A percentile compares a stretch with the other conserved stretches of the same genome.
These are phyloP conservation scores for Melanotaenia trifasciata DNA, from an alignment of 2,797 vertebrate genomes.

Conservation along the genomic window DNA sequence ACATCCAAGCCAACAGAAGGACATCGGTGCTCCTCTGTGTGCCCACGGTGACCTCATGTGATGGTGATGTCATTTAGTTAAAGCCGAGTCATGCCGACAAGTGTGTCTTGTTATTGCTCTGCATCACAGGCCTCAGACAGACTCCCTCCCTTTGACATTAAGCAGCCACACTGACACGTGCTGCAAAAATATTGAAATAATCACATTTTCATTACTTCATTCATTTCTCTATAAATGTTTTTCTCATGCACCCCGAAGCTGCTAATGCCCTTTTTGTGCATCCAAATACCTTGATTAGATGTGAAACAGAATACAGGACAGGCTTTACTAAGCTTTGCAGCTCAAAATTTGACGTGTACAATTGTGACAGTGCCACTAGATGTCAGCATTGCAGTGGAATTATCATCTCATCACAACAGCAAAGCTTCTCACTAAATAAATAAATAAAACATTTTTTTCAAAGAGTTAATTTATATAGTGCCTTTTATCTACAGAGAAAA, in stretches of 20 bases:
- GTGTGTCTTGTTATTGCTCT: slow-evolving; percentile 65
- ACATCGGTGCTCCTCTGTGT: slow-evolving; percentile 64
- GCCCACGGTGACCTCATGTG: slow-evolving; percentile 73
- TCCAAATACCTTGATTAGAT: slow-evolving; percentile 11
- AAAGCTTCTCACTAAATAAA: not conserved
- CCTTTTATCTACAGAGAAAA: not conserved
- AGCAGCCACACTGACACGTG: slow-evolving; percentile 60
- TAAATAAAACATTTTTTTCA: not conserved
- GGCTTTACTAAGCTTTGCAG: not conserved
- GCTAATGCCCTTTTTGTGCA: slow-evolving; percentile 30
- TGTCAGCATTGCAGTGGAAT: slow-evolving; percentile 73
- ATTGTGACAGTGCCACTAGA: slow-evolving; percentile 71
- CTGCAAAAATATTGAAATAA: slow-evolving; percentile 50
- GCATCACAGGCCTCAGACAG: slow-evolving; percentile 51
- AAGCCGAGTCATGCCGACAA: slow-evolving; percentile 50
- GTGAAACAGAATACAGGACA: not conserved
- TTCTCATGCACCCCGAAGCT: slow-evolving; percentile 10
- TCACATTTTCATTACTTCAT: slow-evolving; percentile 65
- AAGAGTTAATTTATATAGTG: not conserved
- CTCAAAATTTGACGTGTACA: slow-evolving; percentile 24
- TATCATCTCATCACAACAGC: not conserved
- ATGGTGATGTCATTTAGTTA: slow-evolving; percentile 76
- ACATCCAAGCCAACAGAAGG: slow-evolving; percentile 48
- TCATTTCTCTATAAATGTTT: slow-evolving; percentile 55
- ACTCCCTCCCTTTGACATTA: slow-evolving; percentile 63